Percentiles rank a stretch among this genome's conserved stretches.
These are phyloP conservation scores for Eulemur macaco DNA, from an alignment of 2,113 vertebrate species.

Conservation along the genomic window DNA sequence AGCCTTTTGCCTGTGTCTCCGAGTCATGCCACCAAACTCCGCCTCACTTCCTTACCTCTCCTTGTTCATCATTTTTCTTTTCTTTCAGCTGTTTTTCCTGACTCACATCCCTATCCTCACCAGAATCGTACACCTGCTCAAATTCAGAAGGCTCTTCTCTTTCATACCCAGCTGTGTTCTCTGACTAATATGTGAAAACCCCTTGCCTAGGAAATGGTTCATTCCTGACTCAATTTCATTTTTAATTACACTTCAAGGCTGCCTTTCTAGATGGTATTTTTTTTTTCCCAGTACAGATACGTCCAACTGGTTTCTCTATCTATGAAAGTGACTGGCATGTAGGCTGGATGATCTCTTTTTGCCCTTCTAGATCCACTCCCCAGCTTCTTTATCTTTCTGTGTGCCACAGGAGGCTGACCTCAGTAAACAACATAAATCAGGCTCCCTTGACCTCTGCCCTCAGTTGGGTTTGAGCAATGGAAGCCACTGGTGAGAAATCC, in stretches of 20 bases:
- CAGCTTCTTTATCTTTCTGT: neutral
- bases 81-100: constrained; percentile 13
- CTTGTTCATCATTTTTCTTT: neutral
- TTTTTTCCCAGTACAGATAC: neutral
- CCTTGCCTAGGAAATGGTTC: constrained; percentile 27
- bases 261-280: neutral
- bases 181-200: constrained; percentile 17
- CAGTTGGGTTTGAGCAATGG: neutral
- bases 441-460: neutral
- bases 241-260: neutral
- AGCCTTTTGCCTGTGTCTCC: neutral
- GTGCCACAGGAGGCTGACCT: neutral
- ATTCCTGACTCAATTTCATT: constrained; percentile 27
- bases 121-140: neutral
- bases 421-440: neutral
- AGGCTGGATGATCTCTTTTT: neutral
- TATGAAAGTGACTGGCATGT: neutral
- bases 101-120: neutral
- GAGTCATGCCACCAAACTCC: neutral
- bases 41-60: neutral
- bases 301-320: neutral
- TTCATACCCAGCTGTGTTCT: neutral
- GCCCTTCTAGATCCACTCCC: neutral
- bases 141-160: neutral
- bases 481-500: neutral